These are phyloP conservation scores for Astropecten irregularis DNA, from an alignment of 53 echinoderm and acorn worm genomes.

Conservation along the genomic window DNA sequence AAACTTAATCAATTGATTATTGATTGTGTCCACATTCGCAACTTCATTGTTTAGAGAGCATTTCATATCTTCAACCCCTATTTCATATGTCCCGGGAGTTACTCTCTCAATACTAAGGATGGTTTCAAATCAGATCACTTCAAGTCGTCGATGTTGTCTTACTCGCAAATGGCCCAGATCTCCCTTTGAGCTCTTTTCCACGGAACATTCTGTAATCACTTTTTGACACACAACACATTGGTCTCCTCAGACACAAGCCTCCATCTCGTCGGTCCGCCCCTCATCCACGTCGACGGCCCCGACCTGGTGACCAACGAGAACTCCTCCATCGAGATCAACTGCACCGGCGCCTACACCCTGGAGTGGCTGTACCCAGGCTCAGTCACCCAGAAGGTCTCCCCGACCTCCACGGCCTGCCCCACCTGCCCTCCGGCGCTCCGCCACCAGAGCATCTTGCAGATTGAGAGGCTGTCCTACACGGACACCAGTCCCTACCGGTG, in stretches of 20 bases:
- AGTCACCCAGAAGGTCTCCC: slow-evolving; percentile 47
- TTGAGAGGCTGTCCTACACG: slow-evolving; percentile 41
- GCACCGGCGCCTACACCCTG: slow-evolving; percentile 72
- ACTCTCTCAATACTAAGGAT: too few species aligned
- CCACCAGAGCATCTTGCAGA: slow-evolving; percentile 58
- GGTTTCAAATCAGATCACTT: too few species aligned
- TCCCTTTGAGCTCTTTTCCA: too few species aligned
- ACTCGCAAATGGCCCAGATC: too few species aligned
- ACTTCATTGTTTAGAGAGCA: too few species aligned
- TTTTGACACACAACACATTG: too few species aligned
- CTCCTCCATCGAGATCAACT: slow-evolving; percentile 33
- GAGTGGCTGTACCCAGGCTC: slow-evolving; percentile 79
- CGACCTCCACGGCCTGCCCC: slow-evolving; percentile 59
- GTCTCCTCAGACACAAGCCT: slow-evolving; percentile 22
- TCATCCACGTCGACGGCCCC: slow-evolving; percentile 13
- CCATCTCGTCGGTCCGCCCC: not conserved
- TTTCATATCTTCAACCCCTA: not conserved
- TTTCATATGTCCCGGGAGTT: too few species aligned
- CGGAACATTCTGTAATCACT: too few species aligned
- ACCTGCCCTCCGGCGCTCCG: slow-evolving; percentile 53
- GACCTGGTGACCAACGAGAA: slow-evolving; percentile 23
- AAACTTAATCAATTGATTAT: not conserved
- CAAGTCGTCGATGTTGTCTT: too few species aligned
- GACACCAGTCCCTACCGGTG: slow-evolving; percentile 82
- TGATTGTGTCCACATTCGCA: too few species aligned